These are phyloP conservation scores for Macrotrachela quadricornifera DNA, from an alignment of 1,140 invertebrate genomes.

Conservation along the genomic window DNA sequence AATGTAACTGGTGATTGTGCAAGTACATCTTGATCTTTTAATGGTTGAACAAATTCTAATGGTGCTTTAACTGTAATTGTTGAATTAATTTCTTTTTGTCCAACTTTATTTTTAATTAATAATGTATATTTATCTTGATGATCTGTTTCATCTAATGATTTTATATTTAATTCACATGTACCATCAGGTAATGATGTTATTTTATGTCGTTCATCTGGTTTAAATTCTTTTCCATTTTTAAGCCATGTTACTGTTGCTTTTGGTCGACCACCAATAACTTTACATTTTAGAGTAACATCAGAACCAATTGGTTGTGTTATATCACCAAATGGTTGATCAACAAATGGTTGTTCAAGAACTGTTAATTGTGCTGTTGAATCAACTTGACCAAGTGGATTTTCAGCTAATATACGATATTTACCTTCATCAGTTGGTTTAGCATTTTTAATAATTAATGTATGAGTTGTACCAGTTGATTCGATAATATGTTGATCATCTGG, in stretches of 20 bases:
- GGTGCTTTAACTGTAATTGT: slow-evolving; percentile 16
- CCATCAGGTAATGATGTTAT: too few relatives aligned
- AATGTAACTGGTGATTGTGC: too few relatives aligned
- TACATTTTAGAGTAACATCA: too few relatives aligned
- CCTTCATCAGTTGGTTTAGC: not conserved
- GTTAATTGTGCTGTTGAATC: not conserved
- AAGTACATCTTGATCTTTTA: too few relatives aligned
- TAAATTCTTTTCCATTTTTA: slow-evolving; percentile 18
- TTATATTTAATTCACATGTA: too few relatives aligned
- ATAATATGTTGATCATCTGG: not conserved
- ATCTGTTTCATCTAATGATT: too few relatives aligned
- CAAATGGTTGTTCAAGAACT: not conserved
- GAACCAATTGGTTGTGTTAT: too few relatives aligned
- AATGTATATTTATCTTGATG: too few relatives aligned
- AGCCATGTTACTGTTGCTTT: slow-evolving; percentile 23
- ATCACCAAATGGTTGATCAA: too few relatives aligned
- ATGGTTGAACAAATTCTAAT: too few relatives aligned
- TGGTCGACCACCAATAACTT: not conserved
- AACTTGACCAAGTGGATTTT: not conserved
- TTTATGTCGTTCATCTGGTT: slow-evolving; percentile 13
- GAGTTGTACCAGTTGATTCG: slow-evolving; percentile 16
- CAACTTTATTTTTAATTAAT: slow-evolving; percentile 57
- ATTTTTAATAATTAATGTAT: slow-evolving; percentile 17
- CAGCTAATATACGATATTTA: not conserved
- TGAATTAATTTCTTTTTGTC: slow-evolving; percentile 46